Conservation (phyloP, 2,797 vertebrate species). For the Pseudomugil tenellus region DNA sequence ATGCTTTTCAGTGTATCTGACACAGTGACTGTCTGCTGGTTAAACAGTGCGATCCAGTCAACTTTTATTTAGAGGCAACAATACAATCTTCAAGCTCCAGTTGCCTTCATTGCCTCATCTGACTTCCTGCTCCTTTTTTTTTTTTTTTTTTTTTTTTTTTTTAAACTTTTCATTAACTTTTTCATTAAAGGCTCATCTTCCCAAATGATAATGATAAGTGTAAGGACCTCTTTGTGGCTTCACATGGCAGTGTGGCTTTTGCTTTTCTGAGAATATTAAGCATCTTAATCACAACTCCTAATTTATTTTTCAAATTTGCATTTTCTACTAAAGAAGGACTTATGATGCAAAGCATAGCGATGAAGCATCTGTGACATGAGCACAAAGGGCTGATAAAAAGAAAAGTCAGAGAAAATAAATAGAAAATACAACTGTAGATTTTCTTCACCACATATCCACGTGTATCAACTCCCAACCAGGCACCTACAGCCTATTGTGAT, state of each 20-base stretch:
- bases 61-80: not conserved
- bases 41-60: not conserved
- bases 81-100: not conserved
- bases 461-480: conserved; percentile 23
- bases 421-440: conserved; percentile 37
- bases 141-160: too few species aligned
- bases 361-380: conserved; percentile 22
- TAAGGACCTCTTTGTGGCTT: not conserved
- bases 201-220: not conserved
- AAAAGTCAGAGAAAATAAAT: conserved; percentile 30
- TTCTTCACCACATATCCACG: conserved; percentile 37
- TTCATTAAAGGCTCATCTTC: not conserved
- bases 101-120: not conserved
- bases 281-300: not conserved
- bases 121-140: not conserved
- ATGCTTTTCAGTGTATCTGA: not conserved
- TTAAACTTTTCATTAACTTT: not conserved
- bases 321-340: not conserved
- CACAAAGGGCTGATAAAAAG: conserved; percentile 47
- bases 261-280: not conserved
- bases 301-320: conserved; percentile 11
- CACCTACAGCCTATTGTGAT: conserved; percentile 61
- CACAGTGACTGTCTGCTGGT: not conserved
- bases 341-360: conserved; percentile 11
- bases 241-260: not conserved